Evolutionary conservation across 2,797 vertebrate species (phyloP), one percentile per base, ranked within the genome.

Genomic region (Myioborus melanocephalus): DNA sequence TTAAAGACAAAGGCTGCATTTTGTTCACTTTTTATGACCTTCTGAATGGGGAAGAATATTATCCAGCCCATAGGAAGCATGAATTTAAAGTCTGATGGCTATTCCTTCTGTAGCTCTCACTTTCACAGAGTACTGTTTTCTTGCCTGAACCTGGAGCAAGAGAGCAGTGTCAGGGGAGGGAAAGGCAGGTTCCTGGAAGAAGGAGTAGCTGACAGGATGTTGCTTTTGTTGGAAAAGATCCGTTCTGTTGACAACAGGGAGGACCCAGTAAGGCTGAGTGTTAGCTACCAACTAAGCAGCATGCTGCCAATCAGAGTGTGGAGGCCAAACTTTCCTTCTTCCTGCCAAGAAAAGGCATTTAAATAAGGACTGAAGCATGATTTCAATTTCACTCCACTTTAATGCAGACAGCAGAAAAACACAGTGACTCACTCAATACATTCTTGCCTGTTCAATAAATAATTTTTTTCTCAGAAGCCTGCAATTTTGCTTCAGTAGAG

Each of bases 111-210:
- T 50, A 81, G 26, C 37, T 88, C 63, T 57, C n/a, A 7, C 23
- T 92, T 93, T 64, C 64, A 35, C 23, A 39, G 18, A n/a, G 66
- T 43, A 41, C 47, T 87, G 26, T 87, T 93, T 90, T 79, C 81
- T 92, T 93, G 86, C 59, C 80, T 70, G 44, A 95, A 92, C 83
- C 77, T 92, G 83, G 77, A 94, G 90, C 91, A 93, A 93, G 43
- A 86, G 76, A 95, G 77, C 63, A 92, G 44, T 53, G 89, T 83
- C 2, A 64, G 80, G 88, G 92, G 83, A 92, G 88, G 83, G 73
- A 76, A 90, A 94, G 53, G 53, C 90, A 95, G 90, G 90, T 96
- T 96, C 95, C 94, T 96, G 96, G 95, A 95, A 95, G 88, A 96
- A 95, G 92, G 73, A 95, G 86, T 82, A 95, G 68, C 90, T 93